Base-by-base conservation (phyloP, 2,113 vertebrate genomes). In the Halichoerus grypus region DNA sequence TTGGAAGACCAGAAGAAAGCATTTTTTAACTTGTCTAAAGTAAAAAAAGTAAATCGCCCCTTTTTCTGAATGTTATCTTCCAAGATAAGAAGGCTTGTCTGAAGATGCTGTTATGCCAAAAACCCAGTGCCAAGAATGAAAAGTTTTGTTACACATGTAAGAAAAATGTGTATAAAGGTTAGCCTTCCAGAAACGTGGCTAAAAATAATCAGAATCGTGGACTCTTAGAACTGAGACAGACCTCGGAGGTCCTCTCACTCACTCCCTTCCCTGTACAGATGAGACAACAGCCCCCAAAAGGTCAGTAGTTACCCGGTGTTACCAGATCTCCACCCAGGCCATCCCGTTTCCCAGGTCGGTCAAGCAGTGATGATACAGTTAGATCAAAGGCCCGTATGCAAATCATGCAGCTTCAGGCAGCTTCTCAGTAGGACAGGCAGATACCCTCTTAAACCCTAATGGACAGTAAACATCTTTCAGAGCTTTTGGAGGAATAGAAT, bases 21-120 rank as follows among this genome's bases (percentile, higher is more conserved):
- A n/a, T 69, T n/a, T 82, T 79, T 95, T 65, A 86, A 74, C n/a
- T 95, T 31, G 67, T 74, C 91, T 57, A 76, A 88, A 79, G 67
- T 82, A 63, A 92, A 65, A 88, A 69, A 69, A 33, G 92, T n/a
- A 69, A 80, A 87, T 51, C 42, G 51, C 18, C 2, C 18, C 39
- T 61, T 88, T 88, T 67, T 39, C 46, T 57, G 59, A 65, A 85
- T 90, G 26, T 28, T 92, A 76, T 92, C 96, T 95, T 89, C 80
- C 80, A 84, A 90, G 88, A 97, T 5, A 83, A 51, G 49, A 83
- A 95, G 31, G 49, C 76, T 61, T 63, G 24, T 90, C 39, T 76
- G 69, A 86, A 95, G n/a, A 59, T 5, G 4, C 14, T 13, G n/a
- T 55, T 92, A 79, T 95, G 74, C 57, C 67, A 94, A 83, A 94